These are phyloP conservation scores for Scolanthus callimorphus DNA, from an alignment of 92 coral and sea anemone genomes.

Conservation along the genomic window DNA sequence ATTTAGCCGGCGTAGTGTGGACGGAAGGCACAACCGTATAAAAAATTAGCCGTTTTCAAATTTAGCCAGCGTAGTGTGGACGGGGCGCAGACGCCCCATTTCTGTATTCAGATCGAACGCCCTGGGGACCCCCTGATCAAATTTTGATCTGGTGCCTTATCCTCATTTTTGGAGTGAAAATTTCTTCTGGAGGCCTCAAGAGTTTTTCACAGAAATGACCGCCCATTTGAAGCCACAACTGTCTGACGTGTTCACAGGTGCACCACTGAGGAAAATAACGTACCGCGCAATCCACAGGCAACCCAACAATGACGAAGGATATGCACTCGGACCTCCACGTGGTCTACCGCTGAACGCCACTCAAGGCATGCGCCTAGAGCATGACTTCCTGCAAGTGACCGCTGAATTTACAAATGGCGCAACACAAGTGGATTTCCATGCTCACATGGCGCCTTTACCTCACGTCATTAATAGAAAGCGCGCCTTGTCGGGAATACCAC, in stretches of 20 bases:
- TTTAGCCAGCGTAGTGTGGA: too few species aligned
- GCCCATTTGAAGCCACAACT: too few species aligned
- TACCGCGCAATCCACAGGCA: neutral
- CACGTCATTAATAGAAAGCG: conserved; percentile 37
- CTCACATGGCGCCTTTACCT: conserved; percentile 40
- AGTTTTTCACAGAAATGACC: too few species aligned
- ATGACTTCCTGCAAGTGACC: conserved; percentile 49
- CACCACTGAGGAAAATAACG: neutral
- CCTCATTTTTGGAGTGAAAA: too few species aligned
- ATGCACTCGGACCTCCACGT: neutral
- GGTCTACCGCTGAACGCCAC: neutral
- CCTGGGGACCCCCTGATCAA: too few species aligned
- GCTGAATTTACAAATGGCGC: conserved; percentile 22
- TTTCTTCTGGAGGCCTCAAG: too few species aligned
- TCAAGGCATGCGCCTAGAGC: conserved; percentile 15
- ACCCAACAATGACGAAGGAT: neutral
- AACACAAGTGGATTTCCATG: conserved; percentile 45
- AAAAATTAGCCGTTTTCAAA: too few species aligned
- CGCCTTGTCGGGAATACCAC: conserved; percentile 28
- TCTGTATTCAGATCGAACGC: too few species aligned
- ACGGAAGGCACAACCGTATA: too few species aligned
- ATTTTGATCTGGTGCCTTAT: too few species aligned
- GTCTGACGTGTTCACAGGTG: neutral
- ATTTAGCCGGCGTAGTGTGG: too few species aligned
- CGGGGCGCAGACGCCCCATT: too few species aligned